Evolutionary conservation across 2,797 vertebrate genomes (phyloP).

Genomic region (Catostomus latipinnis): DNA sequence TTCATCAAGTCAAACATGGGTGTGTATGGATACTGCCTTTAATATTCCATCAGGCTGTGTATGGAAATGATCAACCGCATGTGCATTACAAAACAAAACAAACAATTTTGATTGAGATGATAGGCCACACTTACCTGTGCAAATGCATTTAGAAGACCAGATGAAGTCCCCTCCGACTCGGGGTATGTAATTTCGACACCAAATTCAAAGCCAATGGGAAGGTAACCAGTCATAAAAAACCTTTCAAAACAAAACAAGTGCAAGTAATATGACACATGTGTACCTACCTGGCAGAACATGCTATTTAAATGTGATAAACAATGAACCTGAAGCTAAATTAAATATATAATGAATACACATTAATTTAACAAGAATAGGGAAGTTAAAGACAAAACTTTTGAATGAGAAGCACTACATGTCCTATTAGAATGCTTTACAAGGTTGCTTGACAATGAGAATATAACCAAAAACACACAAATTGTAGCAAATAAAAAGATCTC

Average conservation of each 20-base stretch:
- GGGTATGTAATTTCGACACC: conserved; percentile 97
- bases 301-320: background rate
- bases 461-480: background rate
- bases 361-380: background rate
- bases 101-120: background rate
- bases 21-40: too few relatives aligned
- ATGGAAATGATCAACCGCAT: conserved; percentile 18
- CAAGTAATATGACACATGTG: background rate
- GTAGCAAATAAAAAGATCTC: background rate
- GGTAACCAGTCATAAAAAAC: conserved; percentile 98
- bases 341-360: too few relatives aligned
- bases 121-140: conserved; percentile 83
- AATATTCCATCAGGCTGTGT: background rate
- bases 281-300: background rate
- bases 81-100: background rate
- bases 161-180: conserved; percentile 94
- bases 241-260: conserved; percentile 69
- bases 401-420: background rate
- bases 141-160: conserved; percentile 93
- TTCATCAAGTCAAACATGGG: too few relatives aligned
- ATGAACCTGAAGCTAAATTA: too few relatives aligned
- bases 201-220: conserved; percentile 96
- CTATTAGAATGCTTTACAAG: background rate
- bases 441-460: background rate
- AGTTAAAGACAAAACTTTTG: background rate